Evolutionary conservation across 2,797 vertebrate genomes (phyloP).

Genomic region (Sebastes oblongus): DNA sequence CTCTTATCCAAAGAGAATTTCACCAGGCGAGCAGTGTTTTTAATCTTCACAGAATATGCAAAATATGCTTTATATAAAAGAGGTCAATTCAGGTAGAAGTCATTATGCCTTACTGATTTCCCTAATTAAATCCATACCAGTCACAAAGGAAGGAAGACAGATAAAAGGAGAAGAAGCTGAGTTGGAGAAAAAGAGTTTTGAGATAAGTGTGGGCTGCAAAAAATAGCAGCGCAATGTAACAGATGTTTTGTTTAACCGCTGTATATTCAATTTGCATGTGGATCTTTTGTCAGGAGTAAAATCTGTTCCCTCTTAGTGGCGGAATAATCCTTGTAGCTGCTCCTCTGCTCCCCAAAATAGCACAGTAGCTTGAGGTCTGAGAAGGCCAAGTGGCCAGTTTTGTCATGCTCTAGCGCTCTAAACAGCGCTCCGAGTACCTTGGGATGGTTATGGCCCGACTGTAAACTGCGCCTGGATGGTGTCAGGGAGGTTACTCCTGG

Average conservation of each 20-base stretch:
- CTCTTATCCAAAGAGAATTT: conserved; percentile 25
- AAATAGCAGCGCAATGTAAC: background rate
- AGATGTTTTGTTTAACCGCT: conserved; percentile 24
- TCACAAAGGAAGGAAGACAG: conserved; percentile 39
- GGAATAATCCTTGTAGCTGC: conserved; percentile 27
- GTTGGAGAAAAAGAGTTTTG: conserved; percentile 37
- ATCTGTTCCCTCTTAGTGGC: background rate
- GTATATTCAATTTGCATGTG: conserved; percentile 16
- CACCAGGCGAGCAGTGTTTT: conserved; percentile 10
- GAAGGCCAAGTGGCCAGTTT: conserved; percentile 49
- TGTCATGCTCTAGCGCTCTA: conserved; percentile 47
- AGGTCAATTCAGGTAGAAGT: conserved; percentile 56
- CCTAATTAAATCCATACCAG: conserved; percentile 64
- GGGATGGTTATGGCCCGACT: conserved; percentile 22
- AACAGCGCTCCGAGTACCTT: conserved; percentile 32
- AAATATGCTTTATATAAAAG: conserved; percentile 44
- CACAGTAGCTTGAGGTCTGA: conserved; percentile 37
- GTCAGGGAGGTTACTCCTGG: conserved; percentile 41
- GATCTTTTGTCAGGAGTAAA: conserved; percentile 23
- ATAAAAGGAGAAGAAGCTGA: conserved; percentile 52
- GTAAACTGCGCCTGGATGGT: conserved; percentile 39
- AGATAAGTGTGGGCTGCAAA: conserved; percentile 36
- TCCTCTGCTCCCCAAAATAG: conserved; percentile 34
- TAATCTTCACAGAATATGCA: conserved; percentile 47
- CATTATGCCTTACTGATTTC: conserved; percentile 52